Percentiles rank a stretch among this genome's conserved stretches.
phyloP scores from a whole-genome alignment of 2,888 invertebrate species.

The Pristionchus entomophagus region DNA sequence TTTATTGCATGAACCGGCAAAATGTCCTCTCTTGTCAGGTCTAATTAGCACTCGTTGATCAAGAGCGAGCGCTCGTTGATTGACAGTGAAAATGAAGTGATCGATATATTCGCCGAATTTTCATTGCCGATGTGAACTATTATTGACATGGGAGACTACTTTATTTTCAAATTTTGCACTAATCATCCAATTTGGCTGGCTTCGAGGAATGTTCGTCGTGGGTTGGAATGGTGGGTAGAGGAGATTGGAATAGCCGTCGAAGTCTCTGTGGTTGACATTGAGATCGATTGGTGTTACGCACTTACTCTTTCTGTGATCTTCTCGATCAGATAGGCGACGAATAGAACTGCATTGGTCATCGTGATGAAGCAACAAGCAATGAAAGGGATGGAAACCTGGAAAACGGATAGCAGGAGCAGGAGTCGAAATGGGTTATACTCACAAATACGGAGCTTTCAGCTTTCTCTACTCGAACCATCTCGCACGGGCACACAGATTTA shows the following conservation, averaged over 20 bases:
- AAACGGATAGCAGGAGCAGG: no score
- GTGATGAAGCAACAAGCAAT: neutral
- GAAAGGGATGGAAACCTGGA: neutral
- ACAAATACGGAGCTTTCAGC: neutral
- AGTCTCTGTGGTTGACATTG: neutral
- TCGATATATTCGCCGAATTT: neutral
- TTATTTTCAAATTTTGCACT: no score
- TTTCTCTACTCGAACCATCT: neutral
- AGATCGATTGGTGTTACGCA: no score
- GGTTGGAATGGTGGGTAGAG: neutral
- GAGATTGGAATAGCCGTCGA: neutral
- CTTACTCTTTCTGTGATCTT: neutral
- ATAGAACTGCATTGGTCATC: neutral
- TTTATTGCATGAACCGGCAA: no score
- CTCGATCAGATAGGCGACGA: neutral
- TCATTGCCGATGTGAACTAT: neutral
- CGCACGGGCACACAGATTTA: neutral
- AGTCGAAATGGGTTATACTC: no score
- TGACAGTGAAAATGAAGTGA: neutral
- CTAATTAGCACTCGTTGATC: neutral
- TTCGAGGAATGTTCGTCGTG: no score
- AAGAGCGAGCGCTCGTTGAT: neutral
- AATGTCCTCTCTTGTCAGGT: neutral
- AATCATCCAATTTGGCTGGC: no score
- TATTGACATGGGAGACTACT: no score